Conservation (phyloP, 2,797 vertebrate genomes). For the Hydrolagus colliei region DNA sequence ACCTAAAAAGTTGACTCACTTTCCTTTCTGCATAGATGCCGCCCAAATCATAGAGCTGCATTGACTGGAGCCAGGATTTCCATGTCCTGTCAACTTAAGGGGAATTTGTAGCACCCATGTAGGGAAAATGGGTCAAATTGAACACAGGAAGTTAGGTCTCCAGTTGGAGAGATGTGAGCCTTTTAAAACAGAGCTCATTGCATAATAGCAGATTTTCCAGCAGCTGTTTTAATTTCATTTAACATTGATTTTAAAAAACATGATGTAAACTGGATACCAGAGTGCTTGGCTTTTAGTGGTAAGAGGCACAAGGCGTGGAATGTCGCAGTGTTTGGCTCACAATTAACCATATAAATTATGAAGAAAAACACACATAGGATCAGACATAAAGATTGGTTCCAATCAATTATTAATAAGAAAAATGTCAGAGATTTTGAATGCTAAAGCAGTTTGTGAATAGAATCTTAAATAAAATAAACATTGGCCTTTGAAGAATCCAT, state of each 20-base stretch:
- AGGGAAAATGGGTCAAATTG: neutral
- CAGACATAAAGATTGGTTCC: constrained; percentile 5
- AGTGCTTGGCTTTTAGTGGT: too few relatives aligned
- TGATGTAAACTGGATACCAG: neutral
- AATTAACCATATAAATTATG: neutral
- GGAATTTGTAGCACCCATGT: neutral
- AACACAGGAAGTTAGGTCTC: neutral
- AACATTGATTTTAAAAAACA: neutral
- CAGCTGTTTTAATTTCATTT: neutral
- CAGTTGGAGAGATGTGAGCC: neutral
- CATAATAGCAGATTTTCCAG: neutral
- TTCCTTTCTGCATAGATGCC: too few relatives aligned
- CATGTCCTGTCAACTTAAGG: neutral
- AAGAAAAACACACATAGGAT: neutral
- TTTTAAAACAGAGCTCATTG: neutral
- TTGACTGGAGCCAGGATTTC: neutral
- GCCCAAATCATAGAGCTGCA: neutral
- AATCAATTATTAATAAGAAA: constrained; percentile 19
- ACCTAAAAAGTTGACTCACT: too few relatives aligned
- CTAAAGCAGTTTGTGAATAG: constrained; percentile 3
- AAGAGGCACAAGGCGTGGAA: neutral
- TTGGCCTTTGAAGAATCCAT: neutral
- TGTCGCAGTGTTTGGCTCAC: neutral
- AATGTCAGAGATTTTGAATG: neutral
- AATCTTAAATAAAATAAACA: neutral